Evolutionary conservation across 2,797 vertebrate species (phyloP).

Genomic region (Steatocranus sp.): DNA sequence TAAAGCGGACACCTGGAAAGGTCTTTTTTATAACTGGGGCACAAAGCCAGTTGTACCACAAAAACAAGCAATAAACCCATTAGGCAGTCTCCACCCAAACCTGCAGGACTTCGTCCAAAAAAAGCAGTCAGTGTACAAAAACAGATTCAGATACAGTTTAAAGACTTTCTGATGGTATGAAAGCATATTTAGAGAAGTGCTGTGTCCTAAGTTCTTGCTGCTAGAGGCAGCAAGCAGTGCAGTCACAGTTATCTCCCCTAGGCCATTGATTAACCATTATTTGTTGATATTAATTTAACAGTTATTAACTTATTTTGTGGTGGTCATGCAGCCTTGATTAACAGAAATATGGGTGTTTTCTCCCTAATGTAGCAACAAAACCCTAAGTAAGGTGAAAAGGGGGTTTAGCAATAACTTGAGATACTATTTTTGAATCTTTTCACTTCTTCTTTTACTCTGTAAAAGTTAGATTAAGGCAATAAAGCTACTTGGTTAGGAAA

Average conservation of each 20-base stretch:
- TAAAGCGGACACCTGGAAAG: conserved; percentile 37
- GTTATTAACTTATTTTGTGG: neutral
- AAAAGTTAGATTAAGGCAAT: neutral
- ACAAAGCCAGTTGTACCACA: conserved; percentile 20
- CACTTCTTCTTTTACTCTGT: neutral
- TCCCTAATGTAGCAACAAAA: neutral
- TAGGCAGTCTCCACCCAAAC: neutral
- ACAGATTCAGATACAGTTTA: neutral
- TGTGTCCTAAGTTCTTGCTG: neutral
- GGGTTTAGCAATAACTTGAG: neutral
- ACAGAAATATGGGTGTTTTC: neutral
- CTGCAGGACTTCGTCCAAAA: neutral
- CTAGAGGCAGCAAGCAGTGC: neutral
- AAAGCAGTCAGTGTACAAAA: neutral
- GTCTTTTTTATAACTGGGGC: neutral
- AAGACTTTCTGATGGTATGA: neutral
- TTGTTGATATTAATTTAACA: neutral
- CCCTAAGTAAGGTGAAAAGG: neutral
- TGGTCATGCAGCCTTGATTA: neutral
- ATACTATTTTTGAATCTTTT: neutral
- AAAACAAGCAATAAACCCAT: conserved; percentile 19
- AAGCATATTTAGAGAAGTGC: neutral
- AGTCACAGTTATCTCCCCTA: neutral
- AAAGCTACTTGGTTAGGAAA: neutral
- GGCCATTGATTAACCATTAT: neutral